Base-by-base conservation (phyloP, 1,140 invertebrate genomes). In the Cotesia typhae region DNA sequence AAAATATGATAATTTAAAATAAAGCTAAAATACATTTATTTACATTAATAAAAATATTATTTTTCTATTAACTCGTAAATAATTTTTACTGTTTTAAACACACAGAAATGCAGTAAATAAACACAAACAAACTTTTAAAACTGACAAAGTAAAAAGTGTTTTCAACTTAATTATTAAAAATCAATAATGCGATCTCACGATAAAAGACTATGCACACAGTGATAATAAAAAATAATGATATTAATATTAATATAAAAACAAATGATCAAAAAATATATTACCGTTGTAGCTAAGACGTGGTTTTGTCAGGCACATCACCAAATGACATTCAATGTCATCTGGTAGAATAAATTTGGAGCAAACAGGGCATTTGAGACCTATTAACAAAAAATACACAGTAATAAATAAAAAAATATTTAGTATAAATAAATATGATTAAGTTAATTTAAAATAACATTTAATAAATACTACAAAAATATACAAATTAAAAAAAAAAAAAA, bases 301-400 rank as follows among this genome's bases (percentile, higher is more conserved):
- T 91, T 98, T 97, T 69, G 97, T 99, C 87, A 99, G 93, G 91
- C 98, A 99, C 94, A 99, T 98, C 79, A 99, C 96, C 80, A 99
- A 91, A 89, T 99, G 98, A 89, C 95, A 97, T 90, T 99, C 97
- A 82, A 98, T 96, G 87, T 99, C 97, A 88, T 99, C 96, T 78
- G 97, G 95, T 86, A 98, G 89, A 78, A 99, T 94, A 88, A 96
- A 95, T 89, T 98, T 99, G 88, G 95, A 96, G 91, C 98, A 99
- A 76, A 99, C 96, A 76, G 98, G 97, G 89, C 98, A 99, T 89
- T 98, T 97, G 85, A 98, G 93, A 87, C 96, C 96, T 97, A 89
- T 12, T 92, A 92, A 80, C 82, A 73, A 83, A 75, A 82, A 38
- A 72, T 35, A 70, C 53, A 57, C 36, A 41, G 47, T 66, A 9